These are phyloP conservation scores for Ametastegia equiseti DNA, from an alignment of 2,888 invertebrate genomes.

Conservation along the genomic window DNA sequence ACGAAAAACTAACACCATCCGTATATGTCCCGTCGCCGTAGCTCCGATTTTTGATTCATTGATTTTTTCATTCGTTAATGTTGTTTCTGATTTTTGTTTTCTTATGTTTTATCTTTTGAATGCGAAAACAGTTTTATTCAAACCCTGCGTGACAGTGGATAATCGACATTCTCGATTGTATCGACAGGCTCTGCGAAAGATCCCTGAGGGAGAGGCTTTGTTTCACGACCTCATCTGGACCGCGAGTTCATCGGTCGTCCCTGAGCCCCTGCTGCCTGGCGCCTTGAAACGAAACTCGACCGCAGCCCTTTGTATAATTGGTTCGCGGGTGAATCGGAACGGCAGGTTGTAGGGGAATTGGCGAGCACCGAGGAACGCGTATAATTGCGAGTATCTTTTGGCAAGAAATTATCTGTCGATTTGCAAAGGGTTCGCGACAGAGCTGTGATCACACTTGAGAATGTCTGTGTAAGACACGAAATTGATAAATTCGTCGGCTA, in stretches of 20 bases:
- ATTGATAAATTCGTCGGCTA: too few species aligned
- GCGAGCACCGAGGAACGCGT: background rate
- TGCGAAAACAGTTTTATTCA: background rate
- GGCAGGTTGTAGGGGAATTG: background rate
- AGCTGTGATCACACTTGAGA: too few species aligned
- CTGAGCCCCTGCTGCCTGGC: conserved; percentile 52
- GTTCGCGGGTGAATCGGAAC: background rate
- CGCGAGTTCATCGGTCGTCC: conserved; percentile 57
- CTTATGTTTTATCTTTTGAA: too few species aligned
- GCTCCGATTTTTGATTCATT: too few species aligned
- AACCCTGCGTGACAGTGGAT: background rate
- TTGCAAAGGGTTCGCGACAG: too few species aligned
- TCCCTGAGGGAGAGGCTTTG: background rate
- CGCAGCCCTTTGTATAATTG: conserved; percentile 55
- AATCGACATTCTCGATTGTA: background rate
- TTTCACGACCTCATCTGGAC: background rate
- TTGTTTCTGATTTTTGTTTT: too few species aligned
- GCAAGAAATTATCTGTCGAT: too few species aligned
- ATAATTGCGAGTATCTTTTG: too few species aligned
- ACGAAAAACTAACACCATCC: too few species aligned
- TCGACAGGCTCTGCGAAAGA: background rate
- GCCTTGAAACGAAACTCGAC: conserved; percentile 42
- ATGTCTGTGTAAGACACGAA: too few species aligned
- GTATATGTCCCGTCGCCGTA: too few species aligned
- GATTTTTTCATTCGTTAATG: too few species aligned